Conservation (phyloP, 2,888 invertebrate species). For the Mythimna ferrago region DNA sequence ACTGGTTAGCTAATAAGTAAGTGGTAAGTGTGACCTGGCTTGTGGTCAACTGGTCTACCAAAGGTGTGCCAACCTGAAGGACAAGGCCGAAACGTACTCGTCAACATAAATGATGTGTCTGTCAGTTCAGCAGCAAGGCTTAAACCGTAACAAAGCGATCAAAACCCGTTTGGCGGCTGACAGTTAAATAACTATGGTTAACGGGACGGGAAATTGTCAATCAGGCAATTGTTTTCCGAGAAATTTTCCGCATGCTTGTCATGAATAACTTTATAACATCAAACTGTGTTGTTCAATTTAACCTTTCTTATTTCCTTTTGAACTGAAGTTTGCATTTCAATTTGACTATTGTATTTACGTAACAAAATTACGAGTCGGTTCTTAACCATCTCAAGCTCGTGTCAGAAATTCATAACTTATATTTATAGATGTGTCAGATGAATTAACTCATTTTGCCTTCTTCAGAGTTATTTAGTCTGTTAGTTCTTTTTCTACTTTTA, state of each 20-base stretch:
- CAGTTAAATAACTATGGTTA: not conserved
- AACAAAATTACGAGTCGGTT: no score
- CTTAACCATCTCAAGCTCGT: not conserved
- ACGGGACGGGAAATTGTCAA: not conserved
- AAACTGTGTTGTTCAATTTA: not conserved
- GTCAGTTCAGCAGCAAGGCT: not conserved
- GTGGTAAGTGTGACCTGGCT: not conserved
- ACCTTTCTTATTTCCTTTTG: not conserved
- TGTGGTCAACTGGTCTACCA: not conserved
- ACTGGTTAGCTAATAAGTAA: not conserved
- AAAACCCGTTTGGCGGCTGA: not conserved
- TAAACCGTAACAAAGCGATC: constrained; percentile 1
- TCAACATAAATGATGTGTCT: not conserved
- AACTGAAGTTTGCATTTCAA: not conserved
- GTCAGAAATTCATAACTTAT: not conserved
- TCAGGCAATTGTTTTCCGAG: constrained; percentile 4
- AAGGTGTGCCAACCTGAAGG: not conserved
- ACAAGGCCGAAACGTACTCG: not conserved
- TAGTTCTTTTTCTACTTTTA: not conserved
- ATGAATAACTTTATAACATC: not conserved
- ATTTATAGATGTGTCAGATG: not conserved
- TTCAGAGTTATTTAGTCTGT: not conserved
- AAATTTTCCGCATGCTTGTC: not conserved
- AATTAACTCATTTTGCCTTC: not conserved
- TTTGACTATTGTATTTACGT: not conserved